Evolutionary conservation across 2,113 vertebrate species (phyloP).

Genomic region (Spermophilus dauricus): DNA sequence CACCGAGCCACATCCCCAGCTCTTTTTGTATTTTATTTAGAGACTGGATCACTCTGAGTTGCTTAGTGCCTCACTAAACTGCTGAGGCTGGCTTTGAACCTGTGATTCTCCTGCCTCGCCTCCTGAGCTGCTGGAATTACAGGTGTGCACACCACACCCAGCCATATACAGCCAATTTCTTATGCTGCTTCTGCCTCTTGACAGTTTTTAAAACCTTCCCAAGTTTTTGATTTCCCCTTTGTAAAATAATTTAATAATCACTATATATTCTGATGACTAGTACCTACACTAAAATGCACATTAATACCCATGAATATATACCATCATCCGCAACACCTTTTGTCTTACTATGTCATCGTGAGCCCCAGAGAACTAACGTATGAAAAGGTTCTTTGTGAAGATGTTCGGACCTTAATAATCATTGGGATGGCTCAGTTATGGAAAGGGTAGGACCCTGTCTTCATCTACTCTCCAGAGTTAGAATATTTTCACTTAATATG

Average conservation of each 20-base stretch:
- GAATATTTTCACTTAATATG: too few relatives aligned
- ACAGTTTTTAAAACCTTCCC: neutral
- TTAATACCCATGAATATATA: too few relatives aligned
- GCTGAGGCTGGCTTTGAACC: too few relatives aligned
- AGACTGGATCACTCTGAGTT: too few relatives aligned
- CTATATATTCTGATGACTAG: neutral
- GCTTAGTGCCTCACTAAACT: too few relatives aligned
- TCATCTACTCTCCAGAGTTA: too few relatives aligned
- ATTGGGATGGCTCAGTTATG: neutral
- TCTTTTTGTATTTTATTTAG: too few relatives aligned
- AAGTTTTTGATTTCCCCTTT: neutral
- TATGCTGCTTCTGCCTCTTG: neutral
- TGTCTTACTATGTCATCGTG: neutral
- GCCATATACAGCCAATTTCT: neutral
- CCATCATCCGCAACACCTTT: neutral
- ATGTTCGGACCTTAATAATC: neutral
- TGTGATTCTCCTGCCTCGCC: too few relatives aligned
- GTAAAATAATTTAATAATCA: neutral
- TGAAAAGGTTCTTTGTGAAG: neutral
- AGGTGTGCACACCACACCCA: too few relatives aligned
- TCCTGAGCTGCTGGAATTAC: too few relatives aligned
- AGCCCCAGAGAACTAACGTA: neutral
- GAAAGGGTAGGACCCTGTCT: neutral
- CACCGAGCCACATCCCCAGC: too few relatives aligned
- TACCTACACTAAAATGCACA: too few relatives aligned